Evolutionary conservation across 2,113 vertebrate species (phyloP).

Genomic region (Zeus faber): DNA sequence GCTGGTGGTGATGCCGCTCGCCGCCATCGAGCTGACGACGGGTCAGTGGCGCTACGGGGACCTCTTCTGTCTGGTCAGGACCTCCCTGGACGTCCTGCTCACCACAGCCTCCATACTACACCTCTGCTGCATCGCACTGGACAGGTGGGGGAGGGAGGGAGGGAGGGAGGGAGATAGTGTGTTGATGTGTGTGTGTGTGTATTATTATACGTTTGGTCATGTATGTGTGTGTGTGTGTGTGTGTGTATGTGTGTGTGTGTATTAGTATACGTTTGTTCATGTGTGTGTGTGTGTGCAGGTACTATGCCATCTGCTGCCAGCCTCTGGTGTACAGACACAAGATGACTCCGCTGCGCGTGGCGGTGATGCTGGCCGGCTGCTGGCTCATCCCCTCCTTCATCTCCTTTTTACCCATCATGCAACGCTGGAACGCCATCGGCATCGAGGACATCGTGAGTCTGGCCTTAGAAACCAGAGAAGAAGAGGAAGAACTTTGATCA

Average conservation of each 20-base stretch:
- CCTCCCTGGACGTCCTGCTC: slow-evolving; percentile 76
- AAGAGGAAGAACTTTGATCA: no score
- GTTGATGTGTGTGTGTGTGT: slow-evolving; percentile 2
- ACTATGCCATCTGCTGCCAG: slow-evolving; percentile 81
- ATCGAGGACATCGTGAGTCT: slow-evolving; percentile 77
- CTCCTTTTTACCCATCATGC: slow-evolving; percentile 82
- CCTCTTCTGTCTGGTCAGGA: slow-evolving; percentile 77
- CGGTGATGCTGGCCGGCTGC: slow-evolving; percentile 76
- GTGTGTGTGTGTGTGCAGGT: slow-evolving; percentile 58
- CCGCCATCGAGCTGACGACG: slow-evolving; percentile 74
- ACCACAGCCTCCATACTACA: slow-evolving; percentile 79
- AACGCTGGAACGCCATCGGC: slow-evolving; percentile 80
- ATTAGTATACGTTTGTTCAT: slow-evolving; percentile 6
- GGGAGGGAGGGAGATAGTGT: neutral
- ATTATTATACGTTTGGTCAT: neutral
- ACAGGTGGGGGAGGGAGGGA: slow-evolving; percentile 61
- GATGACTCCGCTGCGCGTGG: slow-evolving; percentile 77
- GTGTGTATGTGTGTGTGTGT: neutral
- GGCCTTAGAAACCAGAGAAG: no score
- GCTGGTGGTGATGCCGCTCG: slow-evolving; percentile 78
- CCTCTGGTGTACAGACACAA: slow-evolving; percentile 80
- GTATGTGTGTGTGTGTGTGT: slow-evolving; percentile 4
- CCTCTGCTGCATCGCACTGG: slow-evolving; percentile 80
- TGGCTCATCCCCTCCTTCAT: slow-evolving; percentile 80
- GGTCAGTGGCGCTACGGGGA: slow-evolving; percentile 75